These are phyloP conservation scores for Eupithecia subumbrata DNA, from an alignment of 2,888 invertebrate genomes.

Conservation along the genomic window DNA sequence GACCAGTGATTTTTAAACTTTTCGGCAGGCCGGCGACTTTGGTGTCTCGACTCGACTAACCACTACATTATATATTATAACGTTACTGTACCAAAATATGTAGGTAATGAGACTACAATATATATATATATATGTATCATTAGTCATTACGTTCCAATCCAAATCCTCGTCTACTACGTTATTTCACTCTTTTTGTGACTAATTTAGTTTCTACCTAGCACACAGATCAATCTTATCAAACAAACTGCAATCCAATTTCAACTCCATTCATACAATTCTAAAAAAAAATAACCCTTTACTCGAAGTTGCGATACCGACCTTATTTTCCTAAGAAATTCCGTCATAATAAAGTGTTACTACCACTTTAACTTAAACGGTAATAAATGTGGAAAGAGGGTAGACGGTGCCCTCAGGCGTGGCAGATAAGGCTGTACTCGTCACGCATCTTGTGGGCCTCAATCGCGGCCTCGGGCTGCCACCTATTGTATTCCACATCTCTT, in stretches of 20 bases:
- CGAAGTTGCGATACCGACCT: slow-evolving; percentile 20
- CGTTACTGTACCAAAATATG: too few relatives aligned
- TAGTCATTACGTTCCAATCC: too few relatives aligned
- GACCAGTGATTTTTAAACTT: too few relatives aligned
- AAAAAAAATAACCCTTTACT: background rate
- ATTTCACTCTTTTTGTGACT: too few relatives aligned
- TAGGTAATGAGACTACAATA: too few relatives aligned
- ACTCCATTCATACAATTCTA: background rate
- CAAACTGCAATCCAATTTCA: background rate
- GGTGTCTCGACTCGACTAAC: too few relatives aligned
- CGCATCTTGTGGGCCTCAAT: slow-evolving; percentile 36
- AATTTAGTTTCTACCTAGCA: too few relatives aligned
- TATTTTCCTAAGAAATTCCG: slow-evolving; percentile 36
- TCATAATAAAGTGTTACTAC: slow-evolving; percentile 43
- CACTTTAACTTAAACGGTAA: slow-evolving; percentile 44
- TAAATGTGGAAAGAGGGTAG: slow-evolving; percentile 42
- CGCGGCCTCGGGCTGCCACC: slow-evolving; percentile 27
- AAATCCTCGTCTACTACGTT: too few relatives aligned
- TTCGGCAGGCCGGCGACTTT: too few relatives aligned
- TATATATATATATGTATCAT: too few relatives aligned
- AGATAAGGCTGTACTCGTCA: slow-evolving; percentile 43
- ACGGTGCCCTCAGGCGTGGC: slow-evolving; percentile 37
- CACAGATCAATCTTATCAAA: background rate
- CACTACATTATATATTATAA: too few relatives aligned
- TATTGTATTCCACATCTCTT: slow-evolving; percentile 11